These are phyloP conservation scores for Leptopterna dolabrata DNA, from an alignment of 2,888 invertebrate genomes.

Conservation along the genomic window DNA sequence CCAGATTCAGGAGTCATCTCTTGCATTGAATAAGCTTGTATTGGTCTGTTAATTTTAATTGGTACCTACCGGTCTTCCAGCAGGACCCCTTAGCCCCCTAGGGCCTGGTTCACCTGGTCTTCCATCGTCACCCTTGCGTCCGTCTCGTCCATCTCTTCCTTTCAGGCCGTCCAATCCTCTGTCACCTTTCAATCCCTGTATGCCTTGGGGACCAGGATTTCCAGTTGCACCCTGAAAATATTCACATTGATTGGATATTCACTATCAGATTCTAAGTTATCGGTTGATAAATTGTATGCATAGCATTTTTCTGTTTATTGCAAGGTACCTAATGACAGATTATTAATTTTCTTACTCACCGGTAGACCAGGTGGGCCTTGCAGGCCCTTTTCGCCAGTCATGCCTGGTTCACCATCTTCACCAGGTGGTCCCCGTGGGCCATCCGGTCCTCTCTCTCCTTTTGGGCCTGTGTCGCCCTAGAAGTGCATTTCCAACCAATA, in stretches of 20 bases:
- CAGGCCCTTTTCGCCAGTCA: constrained; percentile 90
- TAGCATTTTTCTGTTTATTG: neutral
- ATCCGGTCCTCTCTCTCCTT: constrained; percentile 74
- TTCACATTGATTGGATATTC: neutral
- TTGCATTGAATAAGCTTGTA: too few species aligned
- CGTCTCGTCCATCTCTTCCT: constrained; percentile 78
- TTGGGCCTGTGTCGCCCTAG: constrained; percentile 75
- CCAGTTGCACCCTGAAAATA: constrained; percentile 21
- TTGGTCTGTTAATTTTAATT: neutral
- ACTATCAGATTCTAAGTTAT: too few species aligned
- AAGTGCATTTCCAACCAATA: neutral
- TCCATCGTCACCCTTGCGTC: constrained; percentile 78
- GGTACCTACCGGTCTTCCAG: constrained; percentile 68
- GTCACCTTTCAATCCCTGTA: constrained; percentile 70
- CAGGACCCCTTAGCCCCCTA: constrained; percentile 78
- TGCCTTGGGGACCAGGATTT: constrained; percentile 31
- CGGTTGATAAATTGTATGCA: neutral
- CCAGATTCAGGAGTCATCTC: too few species aligned
- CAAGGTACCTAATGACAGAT: neutral
- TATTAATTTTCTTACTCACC: constrained; percentile 70
- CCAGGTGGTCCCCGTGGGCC: constrained; percentile 81
- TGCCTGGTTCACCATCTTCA: constrained; percentile 73
- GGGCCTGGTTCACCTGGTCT: constrained; percentile 81
- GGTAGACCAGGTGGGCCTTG: constrained; percentile 84
- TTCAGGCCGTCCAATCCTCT: constrained; percentile 73